These are phyloP conservation scores for Ophion ventricosus DNA, from an alignment of 2,888 invertebrate species.

Conservation along the genomic window DNA sequence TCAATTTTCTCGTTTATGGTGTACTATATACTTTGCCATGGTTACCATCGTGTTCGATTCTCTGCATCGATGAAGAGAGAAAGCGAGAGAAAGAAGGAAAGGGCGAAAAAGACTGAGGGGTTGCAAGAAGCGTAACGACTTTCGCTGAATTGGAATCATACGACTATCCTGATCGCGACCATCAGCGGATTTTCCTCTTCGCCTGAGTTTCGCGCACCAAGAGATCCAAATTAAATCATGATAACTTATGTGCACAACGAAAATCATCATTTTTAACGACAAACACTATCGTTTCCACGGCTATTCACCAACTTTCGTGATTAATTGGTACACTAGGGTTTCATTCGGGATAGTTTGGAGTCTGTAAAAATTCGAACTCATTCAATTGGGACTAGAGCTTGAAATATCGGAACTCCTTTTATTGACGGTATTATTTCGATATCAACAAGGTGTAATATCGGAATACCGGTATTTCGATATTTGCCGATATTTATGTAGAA, in stretches of 20 bases:
- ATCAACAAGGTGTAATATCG: too few species aligned
- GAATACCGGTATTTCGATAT: too few species aligned
- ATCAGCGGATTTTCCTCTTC: conserved; percentile 40
- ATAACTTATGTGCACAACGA: not conserved
- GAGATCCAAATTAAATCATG: not conserved
- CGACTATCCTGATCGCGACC: conserved; percentile 37
- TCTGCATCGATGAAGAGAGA: conserved; percentile 17
- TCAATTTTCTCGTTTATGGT: conserved; percentile 67
- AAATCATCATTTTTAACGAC: not conserved
- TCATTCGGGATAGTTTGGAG: not conserved
- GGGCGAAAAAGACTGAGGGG: not conserved
- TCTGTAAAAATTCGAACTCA: not conserved
- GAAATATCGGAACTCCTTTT: too few species aligned
- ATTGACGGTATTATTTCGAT: too few species aligned
- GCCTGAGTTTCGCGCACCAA: not conserved
- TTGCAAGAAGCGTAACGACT: conserved; percentile 43
- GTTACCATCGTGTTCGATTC: conserved; percentile 4
- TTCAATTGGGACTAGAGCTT: not conserved
- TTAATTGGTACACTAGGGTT: not conserved
- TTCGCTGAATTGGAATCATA: conserved; percentile 37
- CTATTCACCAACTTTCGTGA: not conserved
- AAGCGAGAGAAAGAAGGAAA: not conserved
- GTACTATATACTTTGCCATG: conserved; percentile 40
- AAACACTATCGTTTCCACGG: not conserved
- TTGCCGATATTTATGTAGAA: too few species aligned